Conservation (phyloP, 2,113 vertebrate genomes). For the Corythoichthys intestinalis region DNA sequence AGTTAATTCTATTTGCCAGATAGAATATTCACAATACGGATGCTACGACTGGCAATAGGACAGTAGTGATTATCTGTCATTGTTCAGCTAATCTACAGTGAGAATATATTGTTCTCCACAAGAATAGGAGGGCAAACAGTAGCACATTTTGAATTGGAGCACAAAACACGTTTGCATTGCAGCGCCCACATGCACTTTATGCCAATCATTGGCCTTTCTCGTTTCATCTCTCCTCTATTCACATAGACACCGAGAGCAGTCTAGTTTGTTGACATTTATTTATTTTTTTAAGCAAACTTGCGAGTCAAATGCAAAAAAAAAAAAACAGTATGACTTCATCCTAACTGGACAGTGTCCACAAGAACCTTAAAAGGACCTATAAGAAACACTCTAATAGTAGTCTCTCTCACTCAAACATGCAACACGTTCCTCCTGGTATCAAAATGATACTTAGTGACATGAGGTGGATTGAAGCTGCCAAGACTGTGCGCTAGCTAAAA, state of each 20-base stretch:
- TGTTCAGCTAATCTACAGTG: conserved; percentile 59
- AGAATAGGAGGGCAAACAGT: conserved; percentile 6
- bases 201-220: conserved; percentile 25
- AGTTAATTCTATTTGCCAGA: conserved; percentile 48
- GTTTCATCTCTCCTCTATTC: conserved; percentile 12
- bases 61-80: conserved; percentile 57
- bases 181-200: neutral
- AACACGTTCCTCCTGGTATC: conserved; percentile 20
- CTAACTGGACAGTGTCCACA: conserved; percentile 24
- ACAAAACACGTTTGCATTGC: neutral
- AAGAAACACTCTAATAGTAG: conserved; percentile 16
- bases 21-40: conserved; percentile 15
- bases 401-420: conserved; percentile 18
- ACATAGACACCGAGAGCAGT: neutral
- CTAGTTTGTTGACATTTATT: neutral
- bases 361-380: conserved; percentile 3
- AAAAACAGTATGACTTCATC: conserved; percentile 7
- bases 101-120: conserved; percentile 16
- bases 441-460: conserved; percentile 44
- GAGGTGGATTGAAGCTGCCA: conserved; percentile 59
- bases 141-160: neutral
- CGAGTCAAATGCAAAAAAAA: conserved; percentile 25
- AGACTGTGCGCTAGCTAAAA: conserved; percentile 52
- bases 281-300: conserved; percentile 10
- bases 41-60: conserved; percentile 33